phyloP scores from a whole-genome alignment of 2,797 vertebrate genomes.

The Anguilla anguilla region DNA sequence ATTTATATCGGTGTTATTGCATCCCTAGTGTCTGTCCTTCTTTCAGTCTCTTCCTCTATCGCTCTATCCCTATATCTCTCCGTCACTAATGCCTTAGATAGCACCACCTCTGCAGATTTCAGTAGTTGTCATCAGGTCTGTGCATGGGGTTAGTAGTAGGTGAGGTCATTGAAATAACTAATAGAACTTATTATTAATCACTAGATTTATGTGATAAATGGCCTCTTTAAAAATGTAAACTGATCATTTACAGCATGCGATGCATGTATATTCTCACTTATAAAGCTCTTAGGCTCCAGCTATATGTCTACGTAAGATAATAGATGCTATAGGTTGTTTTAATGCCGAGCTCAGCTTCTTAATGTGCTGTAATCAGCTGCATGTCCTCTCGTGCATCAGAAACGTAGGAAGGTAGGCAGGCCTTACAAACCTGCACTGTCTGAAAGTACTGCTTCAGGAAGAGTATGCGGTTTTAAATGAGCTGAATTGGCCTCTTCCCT shows the following conservation, averaged over 20 bases:
- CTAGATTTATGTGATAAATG: background rate
- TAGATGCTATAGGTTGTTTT: background rate
- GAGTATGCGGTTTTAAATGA: background rate
- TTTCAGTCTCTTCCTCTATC: slow-evolving; percentile 40
- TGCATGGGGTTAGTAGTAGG: background rate
- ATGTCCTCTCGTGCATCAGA: background rate
- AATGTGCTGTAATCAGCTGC: background rate
- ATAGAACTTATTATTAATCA: background rate
- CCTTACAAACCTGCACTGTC: background rate
- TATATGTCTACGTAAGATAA: background rate
- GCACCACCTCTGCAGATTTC: slow-evolving; percentile 26
- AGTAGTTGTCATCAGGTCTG: background rate
- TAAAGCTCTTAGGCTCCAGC: background rate
- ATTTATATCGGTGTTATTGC: slow-evolving; percentile 22
- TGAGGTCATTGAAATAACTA: background rate
- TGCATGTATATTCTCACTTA: background rate
- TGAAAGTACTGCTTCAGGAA: background rate
- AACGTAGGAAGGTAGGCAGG: background rate
- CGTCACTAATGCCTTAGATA: slow-evolving; percentile 29
- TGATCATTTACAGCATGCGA: background rate
- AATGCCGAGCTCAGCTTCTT: background rate
- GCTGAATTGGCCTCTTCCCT: background rate
- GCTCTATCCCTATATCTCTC: slow-evolving; percentile 38
- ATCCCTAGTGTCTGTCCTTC: background rate
- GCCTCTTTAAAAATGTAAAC: background rate